Base-by-base conservation (phyloP, 2,888 invertebrate genomes). In the Cerastoderma edule region DNA sequence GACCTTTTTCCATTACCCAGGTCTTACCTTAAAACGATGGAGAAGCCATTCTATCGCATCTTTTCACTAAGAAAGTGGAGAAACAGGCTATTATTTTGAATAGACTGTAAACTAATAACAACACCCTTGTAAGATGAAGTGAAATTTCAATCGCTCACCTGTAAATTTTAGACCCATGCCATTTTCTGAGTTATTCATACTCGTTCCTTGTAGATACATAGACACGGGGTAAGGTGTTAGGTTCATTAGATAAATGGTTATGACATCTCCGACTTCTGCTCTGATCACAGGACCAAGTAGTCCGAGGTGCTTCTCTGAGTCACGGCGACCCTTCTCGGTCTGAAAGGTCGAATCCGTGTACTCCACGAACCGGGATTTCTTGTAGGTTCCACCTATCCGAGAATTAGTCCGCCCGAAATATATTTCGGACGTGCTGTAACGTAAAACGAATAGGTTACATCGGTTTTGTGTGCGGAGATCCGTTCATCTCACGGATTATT, bases 261-360 rank as follows among this genome's bases (percentile, higher is more conserved):
- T 75, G 5, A 67, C 77, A 44, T 88, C 88, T 8, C 87, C 88
- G 32, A 85, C 84, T 65, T 88, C 86, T 1, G 84, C 87, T 60
- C 78, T 64, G 5, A 88, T 79, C 0, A 85, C 74, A 4, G 88
- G 88, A 16, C 88, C 88, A 46, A 88, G 81, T 22, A 86, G 64
- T 0, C 87, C 87, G 10, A 88, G 76, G 64, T 88, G 86, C 32
- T 73, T 35, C 24, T 77, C 77, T 3, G 53, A 30, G 2, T 56
- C 53, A 22, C 50, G 60, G 33, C 71, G 56, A 8, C 24, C 19
- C 24, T 65, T 72, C 57, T 67, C 77, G n/a, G 28, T 72, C 0
- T 48, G 73, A 68, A 80, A 89, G 5, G 66, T 63, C 27, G 50
- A 22, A 46, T 87, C 86, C 0, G 71, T 81, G 65, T 87, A 89